These are phyloP conservation scores for Aphidius ervi DNA, from an alignment of 1,140 invertebrate genomes.

Conservation along the genomic window DNA sequence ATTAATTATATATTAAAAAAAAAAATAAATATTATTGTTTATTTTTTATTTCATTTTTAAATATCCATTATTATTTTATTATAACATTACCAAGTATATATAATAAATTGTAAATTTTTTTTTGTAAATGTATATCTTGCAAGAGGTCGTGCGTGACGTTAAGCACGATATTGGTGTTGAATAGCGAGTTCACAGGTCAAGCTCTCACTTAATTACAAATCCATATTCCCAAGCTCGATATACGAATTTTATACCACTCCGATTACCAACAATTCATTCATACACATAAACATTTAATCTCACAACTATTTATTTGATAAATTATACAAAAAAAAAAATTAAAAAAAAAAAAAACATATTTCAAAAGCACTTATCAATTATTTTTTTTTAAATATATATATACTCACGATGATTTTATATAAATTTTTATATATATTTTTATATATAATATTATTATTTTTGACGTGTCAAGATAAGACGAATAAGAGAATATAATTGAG, in stretches of 20 bases:
- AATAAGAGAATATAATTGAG: conserved; percentile 18
- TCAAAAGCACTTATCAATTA: background rate
- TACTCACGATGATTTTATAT: background rate
- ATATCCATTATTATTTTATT: too few species aligned
- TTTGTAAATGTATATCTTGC: too few species aligned
- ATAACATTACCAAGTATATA: too few species aligned
- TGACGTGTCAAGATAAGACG: background rate
- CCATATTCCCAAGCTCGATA: conserved; percentile 3
- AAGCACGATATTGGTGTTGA: conserved; percentile 4
- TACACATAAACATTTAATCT: too few species aligned
- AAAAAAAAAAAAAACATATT: background rate
- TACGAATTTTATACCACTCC: conserved; percentile 7
- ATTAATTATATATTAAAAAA: too few species aligned
- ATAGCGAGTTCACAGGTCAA: conserved; percentile 7
- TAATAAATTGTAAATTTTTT: too few species aligned
- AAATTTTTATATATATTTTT: background rate
- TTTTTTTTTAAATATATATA: background rate
- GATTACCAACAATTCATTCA: background rate
- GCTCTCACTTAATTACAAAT: conserved; percentile 19
- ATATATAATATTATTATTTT: background rate
- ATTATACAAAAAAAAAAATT: background rate
- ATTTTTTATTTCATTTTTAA: too few species aligned
- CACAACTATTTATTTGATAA: too few species aligned
- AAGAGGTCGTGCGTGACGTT: conserved; percentile 17
- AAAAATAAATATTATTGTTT: too few species aligned